A percentile compares a stretch with the other conserved stretches of the same genome.
These are phyloP conservation scores for Orthonyx spaldingii DNA, from an alignment of 2,113 vertebrate genomes.

Conservation along the genomic window DNA sequence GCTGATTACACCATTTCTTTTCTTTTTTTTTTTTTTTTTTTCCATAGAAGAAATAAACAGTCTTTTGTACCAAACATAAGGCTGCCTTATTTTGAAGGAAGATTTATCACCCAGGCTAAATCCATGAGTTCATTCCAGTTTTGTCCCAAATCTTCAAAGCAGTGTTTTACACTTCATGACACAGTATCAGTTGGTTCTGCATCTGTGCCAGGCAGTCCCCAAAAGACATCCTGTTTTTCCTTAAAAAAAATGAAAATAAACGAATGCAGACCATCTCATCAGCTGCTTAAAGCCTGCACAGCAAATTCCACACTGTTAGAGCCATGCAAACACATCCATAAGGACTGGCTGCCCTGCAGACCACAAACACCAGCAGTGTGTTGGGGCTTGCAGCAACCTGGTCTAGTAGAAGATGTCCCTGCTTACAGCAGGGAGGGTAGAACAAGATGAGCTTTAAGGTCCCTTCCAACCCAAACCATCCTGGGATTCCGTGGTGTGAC, in stretches of 20 bases:
- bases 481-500: neutral
- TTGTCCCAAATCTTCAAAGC: neutral
- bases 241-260: neutral
- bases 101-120: slow-evolving; percentile 39
- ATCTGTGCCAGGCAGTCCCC: neutral
- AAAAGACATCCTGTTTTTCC: neutral
- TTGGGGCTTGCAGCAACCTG: neutral
- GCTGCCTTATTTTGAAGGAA: slow-evolving; percentile 32
- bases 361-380: neutral
- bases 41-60: slow-evolving; percentile 35
- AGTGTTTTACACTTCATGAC: neutral
- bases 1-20: slow-evolving; percentile 3
- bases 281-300: neutral
- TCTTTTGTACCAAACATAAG: slow-evolving; percentile 44
- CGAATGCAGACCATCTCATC: neutral
- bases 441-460: neutral
- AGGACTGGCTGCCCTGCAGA: neutral
- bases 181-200: neutral
- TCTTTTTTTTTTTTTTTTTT: neutral
- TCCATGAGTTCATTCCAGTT: slow-evolving; percentile 1
- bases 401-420: neutral
- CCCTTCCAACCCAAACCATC: neutral
- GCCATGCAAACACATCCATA: neutral
- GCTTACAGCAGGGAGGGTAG: neutral
- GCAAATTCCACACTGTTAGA: neutral